A percentile compares a stretch with the other conserved stretches of the same genome.
These are phyloP conservation scores for Pherbina coryleti DNA, from an alignment of 2,888 invertebrate species.

Conservation along the genomic window DNA sequence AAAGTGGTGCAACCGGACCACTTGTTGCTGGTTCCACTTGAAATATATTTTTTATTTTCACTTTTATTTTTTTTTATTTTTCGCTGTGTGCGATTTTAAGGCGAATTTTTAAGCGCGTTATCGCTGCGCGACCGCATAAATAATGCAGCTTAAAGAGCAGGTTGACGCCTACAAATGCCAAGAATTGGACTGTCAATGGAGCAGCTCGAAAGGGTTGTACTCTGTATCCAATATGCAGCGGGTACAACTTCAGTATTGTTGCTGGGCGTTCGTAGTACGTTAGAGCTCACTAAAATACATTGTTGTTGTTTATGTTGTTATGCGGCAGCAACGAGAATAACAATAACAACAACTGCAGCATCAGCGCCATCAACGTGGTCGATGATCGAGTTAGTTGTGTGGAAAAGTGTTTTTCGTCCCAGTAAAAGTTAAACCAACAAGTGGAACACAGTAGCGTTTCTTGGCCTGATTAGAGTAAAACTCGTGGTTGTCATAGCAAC, in stretches of 20 bases:
- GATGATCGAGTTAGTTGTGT: constrained; percentile 15
- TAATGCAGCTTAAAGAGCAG: constrained; percentile 69
- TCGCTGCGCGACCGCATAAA: constrained; percentile 67
- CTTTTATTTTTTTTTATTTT: constrained; percentile 35
- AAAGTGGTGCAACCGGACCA: constrained; percentile 61
- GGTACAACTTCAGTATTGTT: too few species aligned
- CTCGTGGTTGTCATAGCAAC: too few species aligned
- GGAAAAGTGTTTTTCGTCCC: constrained; percentile 3
- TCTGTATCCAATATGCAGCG: background rate
- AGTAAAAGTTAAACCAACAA: constrained; percentile 1
- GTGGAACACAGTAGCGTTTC: background rate
- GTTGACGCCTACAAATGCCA: constrained; percentile 68
- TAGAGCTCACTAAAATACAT: too few species aligned
- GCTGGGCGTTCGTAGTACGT: too few species aligned
- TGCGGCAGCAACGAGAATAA: background rate
- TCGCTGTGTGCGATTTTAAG: constrained; percentile 26
- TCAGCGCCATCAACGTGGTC: background rate
- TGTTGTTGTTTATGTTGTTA: background rate
- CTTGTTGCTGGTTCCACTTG: constrained; percentile 28
- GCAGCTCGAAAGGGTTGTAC: background rate
- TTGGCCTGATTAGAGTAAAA: background rate
- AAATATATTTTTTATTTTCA: constrained; percentile 20
- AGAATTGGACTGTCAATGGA: constrained; percentile 23
- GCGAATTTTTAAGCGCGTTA: constrained; percentile 60
- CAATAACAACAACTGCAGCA: background rate